phyloP scores from a whole-genome alignment of 2,113 vertebrate genomes.

The Planiliza haematocheilus region DNA sequence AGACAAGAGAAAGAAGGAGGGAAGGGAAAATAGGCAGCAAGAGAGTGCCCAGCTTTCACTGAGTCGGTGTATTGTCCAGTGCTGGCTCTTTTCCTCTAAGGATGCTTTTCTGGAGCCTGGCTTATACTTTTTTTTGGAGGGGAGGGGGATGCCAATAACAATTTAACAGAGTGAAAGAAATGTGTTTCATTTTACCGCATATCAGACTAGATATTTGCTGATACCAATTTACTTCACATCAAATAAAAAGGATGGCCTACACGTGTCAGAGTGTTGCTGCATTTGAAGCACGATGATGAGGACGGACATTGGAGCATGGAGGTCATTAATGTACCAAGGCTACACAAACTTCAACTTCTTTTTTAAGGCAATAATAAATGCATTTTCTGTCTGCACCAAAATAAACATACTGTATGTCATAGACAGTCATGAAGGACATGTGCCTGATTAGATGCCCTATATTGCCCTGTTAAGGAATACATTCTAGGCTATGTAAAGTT shows the following conservation, averaged over 20 bases:
- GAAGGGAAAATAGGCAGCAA: slow-evolving; percentile 9
- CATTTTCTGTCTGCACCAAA: background rate
- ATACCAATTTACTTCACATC: no score
- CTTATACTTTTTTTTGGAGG: no score
- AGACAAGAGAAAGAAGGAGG: slow-evolving; percentile 1
- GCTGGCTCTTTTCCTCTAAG: slow-evolving; percentile 11
- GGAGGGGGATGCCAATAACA: no score
- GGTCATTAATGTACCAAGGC: background rate
- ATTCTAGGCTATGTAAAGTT: background rate
- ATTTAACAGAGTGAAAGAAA: no score
- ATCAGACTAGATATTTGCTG: no score
- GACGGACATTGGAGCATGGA: no score
- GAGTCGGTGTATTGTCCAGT: slow-evolving; percentile 33
- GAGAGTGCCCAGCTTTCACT: slow-evolving; percentile 23
- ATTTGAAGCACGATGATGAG: no score
- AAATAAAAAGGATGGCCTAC: no score
- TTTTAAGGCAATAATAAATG: no score
- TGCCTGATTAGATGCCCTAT: no score
- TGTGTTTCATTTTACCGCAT: no score
- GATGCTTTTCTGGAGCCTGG: background rate
- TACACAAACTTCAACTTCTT: background rate
- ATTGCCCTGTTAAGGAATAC: background rate
- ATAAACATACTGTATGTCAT: background rate
- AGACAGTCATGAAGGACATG: background rate
- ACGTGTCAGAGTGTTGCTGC: no score